A percentile compares a stretch with the other conserved stretches of the same genome.
Evolutionary conservation across 2,113 vertebrate species (phyloP).

Genomic region (Gallinago jamesoni): DNA sequence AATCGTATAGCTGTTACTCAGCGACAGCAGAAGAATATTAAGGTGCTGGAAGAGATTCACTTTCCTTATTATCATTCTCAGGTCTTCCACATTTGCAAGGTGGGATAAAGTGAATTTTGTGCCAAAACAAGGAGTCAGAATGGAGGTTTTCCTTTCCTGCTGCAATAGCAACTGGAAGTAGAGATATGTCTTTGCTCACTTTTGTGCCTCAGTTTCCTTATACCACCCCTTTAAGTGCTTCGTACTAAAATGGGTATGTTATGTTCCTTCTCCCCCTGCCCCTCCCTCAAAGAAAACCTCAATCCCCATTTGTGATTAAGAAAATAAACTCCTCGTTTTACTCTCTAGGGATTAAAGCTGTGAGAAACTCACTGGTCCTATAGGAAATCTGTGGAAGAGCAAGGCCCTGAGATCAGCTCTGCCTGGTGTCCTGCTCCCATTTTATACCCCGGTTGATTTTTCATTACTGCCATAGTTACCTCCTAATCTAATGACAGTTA

Average conservation of each 20-base stretch:
- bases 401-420: neutral
- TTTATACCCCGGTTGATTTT: conserved; percentile 51
- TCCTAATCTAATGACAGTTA: conserved; percentile 68
- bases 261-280: too few species aligned
- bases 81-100: neutral
- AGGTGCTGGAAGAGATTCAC: neutral
- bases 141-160: neutral
- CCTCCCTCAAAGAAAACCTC: neutral
- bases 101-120: neutral
- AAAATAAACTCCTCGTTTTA: neutral
- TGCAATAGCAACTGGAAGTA: neutral
- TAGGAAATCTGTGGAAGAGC: conserved; percentile 9
- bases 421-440: neutral
- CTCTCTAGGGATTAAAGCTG: neutral
- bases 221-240: neutral
- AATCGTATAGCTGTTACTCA: conserved; percentile 14
- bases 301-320: neutral
- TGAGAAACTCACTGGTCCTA: neutral
- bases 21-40: neutral
- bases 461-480: conserved; percentile 55
- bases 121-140: neutral
- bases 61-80: neutral
- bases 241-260: neutral
- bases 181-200: neutral
- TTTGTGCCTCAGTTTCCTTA: neutral